A percentile compares a stretch with the other conserved stretches of the same genome.
These are phyloP conservation scores for Myoxocephalus aenaeus DNA, from an alignment of 2,797 vertebrate genomes.

Conservation along the genomic window DNA sequence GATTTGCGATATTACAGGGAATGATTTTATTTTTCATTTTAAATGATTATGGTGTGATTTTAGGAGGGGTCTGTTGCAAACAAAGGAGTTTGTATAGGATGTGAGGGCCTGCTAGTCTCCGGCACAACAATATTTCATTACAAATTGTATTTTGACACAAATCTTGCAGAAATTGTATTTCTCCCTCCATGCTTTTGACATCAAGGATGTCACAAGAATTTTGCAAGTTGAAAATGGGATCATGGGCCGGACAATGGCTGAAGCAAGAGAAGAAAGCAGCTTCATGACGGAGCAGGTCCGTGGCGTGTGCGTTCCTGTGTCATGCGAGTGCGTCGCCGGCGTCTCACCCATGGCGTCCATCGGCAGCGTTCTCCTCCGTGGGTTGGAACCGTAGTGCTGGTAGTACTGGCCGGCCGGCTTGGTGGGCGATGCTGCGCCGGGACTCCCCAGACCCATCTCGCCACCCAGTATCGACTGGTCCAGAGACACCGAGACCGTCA, in stretches of 20 bases:
- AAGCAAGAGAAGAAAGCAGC: not conserved
- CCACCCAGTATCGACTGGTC: conserved; percentile 90
- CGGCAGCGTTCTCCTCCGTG: conserved; percentile 91
- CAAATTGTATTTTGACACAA: not conserved
- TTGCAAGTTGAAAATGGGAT: not conserved
- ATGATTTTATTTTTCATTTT: not conserved
- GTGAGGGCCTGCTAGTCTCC: not conserved
- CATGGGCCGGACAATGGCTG: too few species aligned
- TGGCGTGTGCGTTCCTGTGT: not conserved
- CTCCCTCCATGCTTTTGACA: not conserved
- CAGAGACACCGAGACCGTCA: conserved; percentile 14
- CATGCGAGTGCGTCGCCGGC: not conserved
- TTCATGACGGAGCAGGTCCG: not conserved
- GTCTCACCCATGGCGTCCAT: conserved; percentile 92
- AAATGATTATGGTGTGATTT: not conserved
- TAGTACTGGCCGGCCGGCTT: conserved; percentile 95
- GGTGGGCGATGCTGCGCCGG: conserved; percentile 91
- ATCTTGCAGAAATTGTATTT: not conserved
- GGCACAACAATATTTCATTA: not conserved
- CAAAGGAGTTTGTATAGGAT: not conserved
- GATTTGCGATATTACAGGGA: not conserved
- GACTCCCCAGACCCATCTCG: conserved; percentile 93
- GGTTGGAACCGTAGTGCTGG: conserved; percentile 92
- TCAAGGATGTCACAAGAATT: not conserved
- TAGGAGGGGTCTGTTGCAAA: not conserved